phyloP scores from a whole-genome alignment of 2,888 invertebrate genomes.

The Heterodera filipjevi region DNA sequence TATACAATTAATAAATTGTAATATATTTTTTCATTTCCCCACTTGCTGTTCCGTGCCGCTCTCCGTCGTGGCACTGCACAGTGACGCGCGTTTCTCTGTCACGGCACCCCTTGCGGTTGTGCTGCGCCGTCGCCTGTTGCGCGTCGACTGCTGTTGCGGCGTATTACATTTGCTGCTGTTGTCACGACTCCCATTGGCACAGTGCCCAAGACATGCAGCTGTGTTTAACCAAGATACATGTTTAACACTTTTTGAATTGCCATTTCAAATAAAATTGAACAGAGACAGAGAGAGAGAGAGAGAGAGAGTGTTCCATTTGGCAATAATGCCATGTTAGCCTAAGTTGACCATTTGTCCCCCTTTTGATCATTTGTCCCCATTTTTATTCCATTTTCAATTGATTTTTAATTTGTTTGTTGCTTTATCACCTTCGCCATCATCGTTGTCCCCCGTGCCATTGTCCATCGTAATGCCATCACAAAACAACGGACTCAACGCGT shows the following conservation, averaged over 20 bases:
- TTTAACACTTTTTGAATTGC: no score
- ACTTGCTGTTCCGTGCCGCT: slow-evolving; percentile 7
- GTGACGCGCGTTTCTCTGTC: neutral
- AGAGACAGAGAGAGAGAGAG: no score
- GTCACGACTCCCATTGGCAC: neutral
- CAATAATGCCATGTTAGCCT: no score
- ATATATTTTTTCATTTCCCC: neutral
- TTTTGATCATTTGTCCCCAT: no score
- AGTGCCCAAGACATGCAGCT: neutral
- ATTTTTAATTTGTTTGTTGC: no score
- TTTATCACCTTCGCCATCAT: neutral
- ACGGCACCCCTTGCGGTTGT: neutral
- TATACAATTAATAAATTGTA: neutral
- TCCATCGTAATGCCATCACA: neutral
- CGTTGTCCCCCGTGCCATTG: neutral
- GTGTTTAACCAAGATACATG: no score
- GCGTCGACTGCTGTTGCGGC: slow-evolving; percentile 30
- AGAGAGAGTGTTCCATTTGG: no score
- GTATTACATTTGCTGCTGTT: neutral
- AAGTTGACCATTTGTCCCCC: no score
- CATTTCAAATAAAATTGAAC: no score
- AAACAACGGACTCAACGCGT: neutral
- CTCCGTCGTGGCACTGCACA: neutral
- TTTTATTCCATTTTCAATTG: no score
- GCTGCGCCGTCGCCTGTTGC: slow-evolving; percentile 5